Percentiles rank a stretch among this genome's conserved stretches.
Conservation (phyloP, 2,113 vertebrate genomes). For the Paraplagusia blochii region DNA sequence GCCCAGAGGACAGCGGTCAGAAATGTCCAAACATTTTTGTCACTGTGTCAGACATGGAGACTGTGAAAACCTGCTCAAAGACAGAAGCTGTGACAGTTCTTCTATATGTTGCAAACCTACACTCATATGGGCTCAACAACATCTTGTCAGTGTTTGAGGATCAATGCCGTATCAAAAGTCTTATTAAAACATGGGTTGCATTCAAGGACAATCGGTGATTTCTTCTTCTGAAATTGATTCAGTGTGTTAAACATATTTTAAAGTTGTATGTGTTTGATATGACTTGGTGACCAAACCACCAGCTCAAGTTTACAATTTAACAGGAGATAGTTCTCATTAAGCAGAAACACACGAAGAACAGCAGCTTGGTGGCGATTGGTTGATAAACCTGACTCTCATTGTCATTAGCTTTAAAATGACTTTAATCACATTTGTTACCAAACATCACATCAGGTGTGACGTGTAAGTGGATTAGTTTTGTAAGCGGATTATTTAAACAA, state of each 20-base stretch:
- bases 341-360: conserved; percentile 37
- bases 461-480: too few relatives aligned
- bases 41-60: not conserved
- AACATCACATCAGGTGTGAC: too few relatives aligned
- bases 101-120: not conserved
- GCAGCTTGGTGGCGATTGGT: not conserved
- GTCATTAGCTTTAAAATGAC: too few relatives aligned
- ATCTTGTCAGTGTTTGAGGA: too few relatives aligned
- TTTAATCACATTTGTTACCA: too few relatives aligned
- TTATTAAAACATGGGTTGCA: not conserved
- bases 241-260: conserved; percentile 28
- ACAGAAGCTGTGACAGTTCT: not conserved
- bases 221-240: conserved; percentile 26
- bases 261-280: conserved; percentile 40
- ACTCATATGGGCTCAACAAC: too few relatives aligned
- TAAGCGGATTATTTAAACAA: too few relatives aligned
- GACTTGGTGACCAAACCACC: conserved; percentile 20
- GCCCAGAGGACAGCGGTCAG: not conserved
- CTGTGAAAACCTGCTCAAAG: not conserved
- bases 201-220: conserved; percentile 48
- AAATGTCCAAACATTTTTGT: conserved; percentile 1
- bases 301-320: conserved; percentile 45
- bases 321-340: conserved; percentile 24
- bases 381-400: too few relatives aligned
- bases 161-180: conserved; percentile 45